phyloP scores from a whole-genome alignment of 2,797 vertebrate genomes.

The Trichosurus vulpecula region DNA sequence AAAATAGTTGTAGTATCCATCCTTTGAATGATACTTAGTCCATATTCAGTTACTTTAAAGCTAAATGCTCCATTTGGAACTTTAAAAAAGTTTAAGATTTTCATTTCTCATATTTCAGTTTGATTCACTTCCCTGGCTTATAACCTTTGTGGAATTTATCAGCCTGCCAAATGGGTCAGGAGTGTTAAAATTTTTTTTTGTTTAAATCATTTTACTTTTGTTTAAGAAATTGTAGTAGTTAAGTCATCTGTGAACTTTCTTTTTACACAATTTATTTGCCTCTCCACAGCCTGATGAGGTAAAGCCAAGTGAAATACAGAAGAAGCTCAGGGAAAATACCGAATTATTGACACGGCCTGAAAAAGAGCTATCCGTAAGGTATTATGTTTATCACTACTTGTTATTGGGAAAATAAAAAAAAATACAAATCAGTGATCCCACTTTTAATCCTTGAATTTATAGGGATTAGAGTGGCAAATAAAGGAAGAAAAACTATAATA shows the following conservation, averaged over 20 bases:
- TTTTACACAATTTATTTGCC: not conserved
- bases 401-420: not conserved
- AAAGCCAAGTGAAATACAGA: not conserved
- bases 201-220: not conserved
- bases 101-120: not conserved
- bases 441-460: not conserved
- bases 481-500: not conserved
- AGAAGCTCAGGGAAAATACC: accelerated
- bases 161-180: not conserved
- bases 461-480: not conserved
- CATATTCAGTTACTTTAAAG: slow-evolving; percentile 27
- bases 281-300: slow-evolving; percentile 51
- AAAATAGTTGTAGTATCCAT: slow-evolving; percentile 34
- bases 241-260: not conserved
- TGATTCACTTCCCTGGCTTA: slow-evolving; percentile 40
- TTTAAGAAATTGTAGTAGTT: not conserved
- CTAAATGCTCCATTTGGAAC: slow-evolving; percentile 36
- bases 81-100: slow-evolving; percentile 32
- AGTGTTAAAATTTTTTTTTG: not conserved
- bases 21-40: slow-evolving; percentile 30
- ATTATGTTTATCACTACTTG: slow-evolving; percentile 56
- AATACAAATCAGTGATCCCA: not conserved
- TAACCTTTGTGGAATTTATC: not conserved
- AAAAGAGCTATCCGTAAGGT: slow-evolving; percentile 74
- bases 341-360: slow-evolving; percentile 33